Base-by-base conservation (phyloP, 2,797 vertebrate genomes). In the Melanotaenia trifasciata region DNA sequence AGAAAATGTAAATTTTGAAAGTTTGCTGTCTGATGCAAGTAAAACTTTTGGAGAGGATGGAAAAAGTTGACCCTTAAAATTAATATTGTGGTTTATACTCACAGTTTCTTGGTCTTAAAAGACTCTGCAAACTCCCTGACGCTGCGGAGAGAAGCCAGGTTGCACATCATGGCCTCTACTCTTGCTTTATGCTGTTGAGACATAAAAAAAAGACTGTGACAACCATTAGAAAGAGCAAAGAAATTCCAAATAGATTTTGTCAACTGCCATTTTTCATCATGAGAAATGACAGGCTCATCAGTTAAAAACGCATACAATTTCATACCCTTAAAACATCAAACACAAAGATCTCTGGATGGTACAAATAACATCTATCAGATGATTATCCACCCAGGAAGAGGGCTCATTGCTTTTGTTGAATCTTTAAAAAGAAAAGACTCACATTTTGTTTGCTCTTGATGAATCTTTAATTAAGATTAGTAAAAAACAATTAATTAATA, bases 81-180 rank as follows among this genome's bases (percentile, higher is more conserved):
- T 1, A 24, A 58, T 11, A n/a, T 5, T 74, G 38, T 28, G 0
- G 4, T 68, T 61, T 28, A 58, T 78, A 98, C 98, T 99, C 91
- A 99, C 98, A 98, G 65, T 74, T 98, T 96, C 90, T 94, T 98
- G 87, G 96, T 96, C 91, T 96, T 97, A 93, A 97, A 99, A 32
- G 94, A 93, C 75, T 97, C 95, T 10, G 96, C 94, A 85, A 99
- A 99, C 86, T 93, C 94, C 77, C 94, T 93, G 88, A 99, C 95
- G 5, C 97, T 98, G 80, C 91, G 94, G 79, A 99, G 94, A 67
- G 96, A 95, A 68, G 96, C 94, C 66, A 99, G 94, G 93, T 99
- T 96, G 82, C 98, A 95, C 93, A 94, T 94, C 96, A 99, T 96
- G 84, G 95, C 95, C 89, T 99, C 98, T 33, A 98, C 96, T 87